phyloP scores from a whole-genome alignment of 2,797 vertebrate species.

The Cynopterus sphinx region DNA sequence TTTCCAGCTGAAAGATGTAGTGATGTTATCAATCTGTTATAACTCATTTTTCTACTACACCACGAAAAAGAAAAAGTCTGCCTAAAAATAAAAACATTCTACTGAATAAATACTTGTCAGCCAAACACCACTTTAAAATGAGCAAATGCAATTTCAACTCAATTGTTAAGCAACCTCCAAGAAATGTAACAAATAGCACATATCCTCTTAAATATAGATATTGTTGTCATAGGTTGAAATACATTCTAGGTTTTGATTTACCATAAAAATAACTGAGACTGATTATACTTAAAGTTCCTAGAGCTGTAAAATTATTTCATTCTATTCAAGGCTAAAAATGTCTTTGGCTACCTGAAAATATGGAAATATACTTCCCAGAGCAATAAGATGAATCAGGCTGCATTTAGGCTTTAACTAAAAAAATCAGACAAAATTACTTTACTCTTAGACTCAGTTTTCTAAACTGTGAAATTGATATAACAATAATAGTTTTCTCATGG shows the following conservation, averaged over 20 bases:
- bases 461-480: not conserved
- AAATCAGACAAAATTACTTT: constrained; percentile 3
- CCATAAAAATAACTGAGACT: not conserved
- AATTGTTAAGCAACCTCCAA: not conserved
- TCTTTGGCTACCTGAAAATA: constrained; percentile 1
- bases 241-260: not conserved
- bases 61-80: constrained; percentile 12
- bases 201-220: not conserved
- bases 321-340: not conserved
- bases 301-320: not conserved
- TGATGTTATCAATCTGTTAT: constrained; percentile 37
- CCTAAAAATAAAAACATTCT: constrained; percentile 14
- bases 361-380: not conserved
- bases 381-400: not conserved
- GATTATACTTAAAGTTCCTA: not conserved
- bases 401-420: not conserved
- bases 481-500: not conserved
- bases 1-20: constrained; percentile 90
- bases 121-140: not conserved
- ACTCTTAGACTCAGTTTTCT: not conserved
- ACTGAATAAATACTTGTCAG: not conserved
- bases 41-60: constrained; percentile 22
- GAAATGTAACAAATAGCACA: not conserved
- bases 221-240: not conserved
- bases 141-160: constrained; percentile 17